phyloP scores from a whole-genome alignment of 2,113 vertebrate species.

The Trichechus manatus region DNA sequence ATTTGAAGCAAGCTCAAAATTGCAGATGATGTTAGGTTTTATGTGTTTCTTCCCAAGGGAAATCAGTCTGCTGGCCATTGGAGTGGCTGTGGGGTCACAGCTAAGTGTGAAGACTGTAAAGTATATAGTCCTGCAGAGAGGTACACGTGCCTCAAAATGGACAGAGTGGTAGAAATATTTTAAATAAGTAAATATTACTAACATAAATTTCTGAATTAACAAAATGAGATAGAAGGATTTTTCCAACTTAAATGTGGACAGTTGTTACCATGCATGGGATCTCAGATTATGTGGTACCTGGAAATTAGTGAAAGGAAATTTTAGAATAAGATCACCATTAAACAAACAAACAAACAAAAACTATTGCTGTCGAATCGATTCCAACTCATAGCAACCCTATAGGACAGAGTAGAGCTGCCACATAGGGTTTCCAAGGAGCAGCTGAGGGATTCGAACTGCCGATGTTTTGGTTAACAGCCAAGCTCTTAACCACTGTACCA shows the following conservation, averaged over 20 bases:
- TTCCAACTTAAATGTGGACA: neutral
- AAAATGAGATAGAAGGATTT: neutral
- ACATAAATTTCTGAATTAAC: neutral
- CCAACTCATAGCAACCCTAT: too few species aligned
- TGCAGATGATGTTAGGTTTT: neutral
- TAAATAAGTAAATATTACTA: slow-evolving; percentile 29
- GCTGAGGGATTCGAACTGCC: too few species aligned
- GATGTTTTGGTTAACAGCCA: too few species aligned
- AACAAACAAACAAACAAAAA: neutral
- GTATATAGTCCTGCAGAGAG: neutral
- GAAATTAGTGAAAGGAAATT: neutral
- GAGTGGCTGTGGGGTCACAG: neutral
- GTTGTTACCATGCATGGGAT: neutral
- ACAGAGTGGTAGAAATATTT: neutral
- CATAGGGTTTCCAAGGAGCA: too few species aligned
- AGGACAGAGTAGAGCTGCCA: too few species aligned
- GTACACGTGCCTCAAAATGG: neutral
- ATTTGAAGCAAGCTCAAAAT: neutral
- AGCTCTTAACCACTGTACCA: too few species aligned
- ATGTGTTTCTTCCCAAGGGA: neutral
- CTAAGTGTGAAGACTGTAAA: neutral
- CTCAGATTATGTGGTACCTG: neutral
- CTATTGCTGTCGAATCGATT: too few species aligned
- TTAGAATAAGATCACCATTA: neutral
- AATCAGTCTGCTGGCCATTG: neutral